These are phyloP conservation scores for Schizothorax lantsangensis DNA, from an alignment of 2,797 vertebrate genomes.

Conservation along the genomic window DNA sequence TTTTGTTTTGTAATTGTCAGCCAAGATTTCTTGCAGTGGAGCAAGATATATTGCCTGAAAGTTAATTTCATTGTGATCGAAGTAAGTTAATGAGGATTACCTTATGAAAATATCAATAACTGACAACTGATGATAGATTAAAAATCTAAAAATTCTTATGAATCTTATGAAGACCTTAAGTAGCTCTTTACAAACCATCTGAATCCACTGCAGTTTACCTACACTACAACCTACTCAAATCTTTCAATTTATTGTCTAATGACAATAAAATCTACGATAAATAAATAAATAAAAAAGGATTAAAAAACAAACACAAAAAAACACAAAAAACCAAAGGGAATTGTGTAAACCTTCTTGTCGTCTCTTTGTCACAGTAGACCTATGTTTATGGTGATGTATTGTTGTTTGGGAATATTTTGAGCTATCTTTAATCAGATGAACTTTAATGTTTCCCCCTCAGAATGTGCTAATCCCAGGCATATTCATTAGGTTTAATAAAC, in stretches of 20 bases:
- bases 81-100: not conserved
- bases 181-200: not conserved
- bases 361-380: not conserved
- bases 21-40: not conserved
- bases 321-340: too few species aligned
- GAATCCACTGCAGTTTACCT: not conserved
- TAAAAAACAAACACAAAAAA: too few species aligned
- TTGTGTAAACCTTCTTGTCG: not conserved
- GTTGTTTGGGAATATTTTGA: not conserved
- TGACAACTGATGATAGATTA: not conserved
- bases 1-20: not conserved
- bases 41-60: not conserved
- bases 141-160: not conserved
- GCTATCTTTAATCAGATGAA: not conserved
- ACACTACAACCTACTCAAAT: not conserved
- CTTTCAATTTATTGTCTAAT: not conserved
- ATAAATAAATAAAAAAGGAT: too few species aligned
- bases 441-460: not conserved
- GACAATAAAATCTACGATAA: not conserved
- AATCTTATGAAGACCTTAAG: not conserved
- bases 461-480: not conserved
- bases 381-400: not conserved
- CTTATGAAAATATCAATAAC: not conserved
- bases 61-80: not conserved
- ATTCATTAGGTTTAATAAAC: conserved; percentile 36